Evolutionary conservation across 1,140 invertebrate species (phyloP), one percentile per base, ranked within the genome.

Genomic region (Drosophila guanche): DNA sequence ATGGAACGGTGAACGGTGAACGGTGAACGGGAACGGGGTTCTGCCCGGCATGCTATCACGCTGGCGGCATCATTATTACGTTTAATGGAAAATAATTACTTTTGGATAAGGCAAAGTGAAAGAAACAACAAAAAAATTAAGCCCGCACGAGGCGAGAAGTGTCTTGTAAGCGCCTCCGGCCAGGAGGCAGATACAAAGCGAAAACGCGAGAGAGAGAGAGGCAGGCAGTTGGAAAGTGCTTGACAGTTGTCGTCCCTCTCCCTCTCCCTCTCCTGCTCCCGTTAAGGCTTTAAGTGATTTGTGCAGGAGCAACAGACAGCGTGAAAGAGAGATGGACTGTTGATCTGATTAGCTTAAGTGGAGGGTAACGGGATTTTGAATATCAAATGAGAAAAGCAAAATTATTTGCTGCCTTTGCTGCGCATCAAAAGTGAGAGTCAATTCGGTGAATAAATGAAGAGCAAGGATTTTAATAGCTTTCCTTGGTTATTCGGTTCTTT

Each of bases 21-120:
- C 5, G 27, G 33, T 20, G 6, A 6, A 29, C 0, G 27, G 27
- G 27, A 7, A 29, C 5, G 27, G 33, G 16, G 16, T 20, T 20
- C 16, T 20, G 16, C 16, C 16, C 16, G 16, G 16, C 16, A 20
- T 20, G 77, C 78, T 86, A 88, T 81, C 83, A 63, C 57, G 81
- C 59, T 59, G 69, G 42, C 43, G 70, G 61, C 81, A 71, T 86
- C 83, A 88, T 86, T 86, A 88, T 86, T 86, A 76, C 70, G 78
- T 88, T 86, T 80, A 86, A 86, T 88, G 83, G 83, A 88, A 86
- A 83, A 88, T 86, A 86, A 86, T 86, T 86, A 86, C 83, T 86
- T 86, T 88, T 86, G 83, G 83, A 86, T 86, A 88, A 76, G 83
- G 75, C 83, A 86, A 88, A 88, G 83, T 86, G 81, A 81, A 86